Conservation (phyloP, 2,113 vertebrate genomes). For the Anseranas semipalmata region DNA sequence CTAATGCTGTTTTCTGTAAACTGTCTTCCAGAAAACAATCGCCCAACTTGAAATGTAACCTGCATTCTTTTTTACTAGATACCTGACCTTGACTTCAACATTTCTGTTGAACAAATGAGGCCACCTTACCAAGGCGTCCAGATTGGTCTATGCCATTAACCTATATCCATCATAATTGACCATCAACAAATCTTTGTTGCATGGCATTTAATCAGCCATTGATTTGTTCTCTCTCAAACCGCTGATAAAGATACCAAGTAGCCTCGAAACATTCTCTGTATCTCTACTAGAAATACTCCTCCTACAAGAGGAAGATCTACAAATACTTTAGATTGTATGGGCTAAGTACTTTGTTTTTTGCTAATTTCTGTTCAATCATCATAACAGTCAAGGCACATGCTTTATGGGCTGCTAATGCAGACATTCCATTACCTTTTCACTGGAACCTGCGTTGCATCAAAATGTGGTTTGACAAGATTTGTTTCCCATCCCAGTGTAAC, state of each 20-base stretch:
- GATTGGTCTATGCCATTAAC: neutral
- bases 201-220: neutral
- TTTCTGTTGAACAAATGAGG: conserved; percentile 2
- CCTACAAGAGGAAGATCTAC: neutral
- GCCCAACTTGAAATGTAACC: neutral
- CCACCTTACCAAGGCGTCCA: neutral
- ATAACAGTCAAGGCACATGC: neutral
- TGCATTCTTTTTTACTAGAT: neutral
- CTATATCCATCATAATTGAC: neutral
- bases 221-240: neutral
- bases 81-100: neutral
- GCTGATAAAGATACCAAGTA: neutral
- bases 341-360: neutral
- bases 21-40: neutral
- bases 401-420: neutral
- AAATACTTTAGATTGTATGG: neutral
- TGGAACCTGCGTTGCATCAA: neutral
- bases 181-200: neutral
- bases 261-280: neutral
- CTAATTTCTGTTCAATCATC: neutral
- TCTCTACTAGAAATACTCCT: neutral
- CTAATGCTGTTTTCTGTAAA: neutral
- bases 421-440: neutral
- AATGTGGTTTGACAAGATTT: neutral
- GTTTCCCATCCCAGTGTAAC: neutral